Percentiles rank a stretch among this genome's conserved stretches.
Conservation (phyloP, 2,797 vertebrate genomes). For the Tragopan temminckii region DNA sequence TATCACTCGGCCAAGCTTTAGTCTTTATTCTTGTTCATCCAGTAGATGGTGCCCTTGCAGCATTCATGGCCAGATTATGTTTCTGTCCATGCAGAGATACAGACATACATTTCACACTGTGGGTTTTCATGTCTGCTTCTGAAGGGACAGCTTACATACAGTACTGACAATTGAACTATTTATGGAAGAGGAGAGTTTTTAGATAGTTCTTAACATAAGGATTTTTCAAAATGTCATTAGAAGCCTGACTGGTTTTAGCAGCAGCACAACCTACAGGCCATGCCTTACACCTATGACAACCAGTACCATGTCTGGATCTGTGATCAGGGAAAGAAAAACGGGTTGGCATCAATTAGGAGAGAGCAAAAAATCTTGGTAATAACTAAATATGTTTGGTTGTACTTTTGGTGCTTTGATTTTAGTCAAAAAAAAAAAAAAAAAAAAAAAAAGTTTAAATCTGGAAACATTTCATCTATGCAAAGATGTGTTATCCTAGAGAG, state of each 20-base stretch:
- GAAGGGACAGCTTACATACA: not conserved
- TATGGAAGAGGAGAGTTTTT: not conserved
- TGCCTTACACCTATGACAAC: not conserved
- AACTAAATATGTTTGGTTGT: conserved; percentile 2
- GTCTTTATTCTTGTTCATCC: not conserved
- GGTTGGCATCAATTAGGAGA: conserved; percentile 24
- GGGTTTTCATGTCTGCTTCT: not conserved
- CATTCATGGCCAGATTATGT: not conserved
- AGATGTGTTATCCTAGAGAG: not conserved
- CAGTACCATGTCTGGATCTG: not conserved
- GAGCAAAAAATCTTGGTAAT: conserved; percentile 23
- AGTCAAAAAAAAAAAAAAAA: no score
- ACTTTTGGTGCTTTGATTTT: no score
- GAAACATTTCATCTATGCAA: conserved; percentile 7
- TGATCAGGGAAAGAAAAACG: conserved; percentile 6
- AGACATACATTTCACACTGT: fast-evolving
- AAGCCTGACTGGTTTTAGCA: conserved; percentile 12
- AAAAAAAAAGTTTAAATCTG: not conserved
- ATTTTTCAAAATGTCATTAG: conserved; percentile 76
- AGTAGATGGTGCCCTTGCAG: conserved; percentile 70
- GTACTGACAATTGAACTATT: not conserved
- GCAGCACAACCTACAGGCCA: not conserved
- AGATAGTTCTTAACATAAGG: not conserved
- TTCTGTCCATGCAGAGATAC: no score
- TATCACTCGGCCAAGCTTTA: not conserved